A percentile compares a stretch with the other conserved stretches of the same genome.
Conservation (phyloP, 2,888 invertebrate genomes). For the Cheilosia urbana region DNA sequence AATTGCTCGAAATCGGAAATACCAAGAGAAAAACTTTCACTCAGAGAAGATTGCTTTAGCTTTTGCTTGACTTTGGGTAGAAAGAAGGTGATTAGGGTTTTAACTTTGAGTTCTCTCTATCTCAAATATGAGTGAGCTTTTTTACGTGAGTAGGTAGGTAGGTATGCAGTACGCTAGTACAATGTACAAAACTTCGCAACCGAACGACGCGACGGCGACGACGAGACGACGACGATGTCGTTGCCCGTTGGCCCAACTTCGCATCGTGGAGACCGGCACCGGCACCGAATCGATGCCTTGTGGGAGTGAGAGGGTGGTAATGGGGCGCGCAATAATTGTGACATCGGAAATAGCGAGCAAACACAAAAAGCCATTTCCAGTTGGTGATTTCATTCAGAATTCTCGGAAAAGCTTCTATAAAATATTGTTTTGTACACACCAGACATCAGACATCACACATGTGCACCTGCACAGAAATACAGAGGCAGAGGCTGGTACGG, state of each 20-base stretch:
- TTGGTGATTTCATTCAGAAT: constrained; percentile 72
- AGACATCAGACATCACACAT: constrained; percentile 3
- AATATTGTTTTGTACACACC: constrained; percentile 29
- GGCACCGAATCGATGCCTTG: too few species aligned
- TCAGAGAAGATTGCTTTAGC: background rate
- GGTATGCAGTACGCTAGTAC: background rate
- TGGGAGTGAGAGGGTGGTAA: background rate
- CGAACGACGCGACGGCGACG: background rate
- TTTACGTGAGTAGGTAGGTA: background rate
- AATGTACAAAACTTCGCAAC: background rate
- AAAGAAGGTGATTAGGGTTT: background rate
- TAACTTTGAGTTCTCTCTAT: background rate
- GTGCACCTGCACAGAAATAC: background rate
- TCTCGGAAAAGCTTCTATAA: constrained; percentile 70
- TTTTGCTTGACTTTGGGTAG: background rate
- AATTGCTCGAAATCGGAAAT: constrained; percentile 69
- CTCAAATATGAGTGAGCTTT: background rate
- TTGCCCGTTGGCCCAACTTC: constrained; percentile 1
- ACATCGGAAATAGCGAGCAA: constrained; percentile 66
- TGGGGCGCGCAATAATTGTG: constrained; percentile 61
- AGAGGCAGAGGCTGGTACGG: constrained; percentile 57
- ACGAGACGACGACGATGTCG: constrained; percentile 4
- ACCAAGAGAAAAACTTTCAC: constrained; percentile 50
- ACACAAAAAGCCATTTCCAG: constrained; percentile 67
- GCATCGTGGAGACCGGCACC: constrained; percentile 4